Base-by-base conservation (phyloP, 2,888 invertebrate species). In the Rhabditophanes sp. region DNA sequence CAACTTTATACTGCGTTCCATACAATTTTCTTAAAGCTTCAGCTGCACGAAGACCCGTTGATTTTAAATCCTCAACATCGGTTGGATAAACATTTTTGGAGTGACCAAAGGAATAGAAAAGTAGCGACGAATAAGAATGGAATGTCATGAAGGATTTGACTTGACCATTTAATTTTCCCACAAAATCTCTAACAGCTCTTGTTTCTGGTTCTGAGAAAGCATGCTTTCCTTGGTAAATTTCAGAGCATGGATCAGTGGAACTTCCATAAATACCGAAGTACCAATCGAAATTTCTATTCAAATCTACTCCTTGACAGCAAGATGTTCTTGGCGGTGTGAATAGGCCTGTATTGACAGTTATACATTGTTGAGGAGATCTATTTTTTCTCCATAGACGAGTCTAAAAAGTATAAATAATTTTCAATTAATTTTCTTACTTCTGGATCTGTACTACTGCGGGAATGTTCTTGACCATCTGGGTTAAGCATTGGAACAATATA, bases 151-250 rank as follows among this genome's bases (percentile, higher is more conserved):
- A 64, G 1, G 58, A 48, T 12, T 53, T 47, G 21, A 62, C 47
- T 3, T 48, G 46, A 28, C 48, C 41, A 14, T 25, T 19, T 16
- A 51, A 52, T 8, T 44, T 28, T 12, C 43, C 39, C 7, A 64
- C 44, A 37, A 60, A 64, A 32, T 64, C 59, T 7, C 57, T 32
- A 3, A 64, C 51, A 0, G 62, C 48, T 1, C 53, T 37, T 1
- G 63, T 62, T 39, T 64, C 64, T 4, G 64, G 64, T 39, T 64
- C 64, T 14, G 56, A 56, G 44, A 64, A 64, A 1, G 64, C 53
- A 29, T 42, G 47, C 7, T 35, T 41, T n/a, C 64, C 64, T 41
- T 63, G 39, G 23, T 60, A 64, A 24, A 59, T 60, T 29, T 65
- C 63, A 0, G 53, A 52, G 46, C 64, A 64, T 1, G 62, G 64